Base-by-base conservation (phyloP, 1,140 invertebrate species). In the Apocrypta bakeri region DNA sequence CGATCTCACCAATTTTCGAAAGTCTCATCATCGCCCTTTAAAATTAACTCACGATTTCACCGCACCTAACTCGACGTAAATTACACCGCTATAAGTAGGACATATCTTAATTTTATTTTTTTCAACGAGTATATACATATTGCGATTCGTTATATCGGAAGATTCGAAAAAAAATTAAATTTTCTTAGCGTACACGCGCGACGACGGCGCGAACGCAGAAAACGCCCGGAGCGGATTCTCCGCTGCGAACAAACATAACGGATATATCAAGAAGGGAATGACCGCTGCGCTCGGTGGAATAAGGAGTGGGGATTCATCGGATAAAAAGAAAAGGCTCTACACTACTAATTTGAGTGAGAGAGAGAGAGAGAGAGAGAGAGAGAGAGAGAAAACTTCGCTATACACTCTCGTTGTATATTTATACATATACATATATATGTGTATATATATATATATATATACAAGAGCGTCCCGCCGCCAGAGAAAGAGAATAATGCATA, bases 261-360 rank as follows among this genome's bases (percentile, higher is more conserved):
- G 48, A 56, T 56, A 56, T n/a, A 56, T 56, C 48, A 56, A n/a
- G 48, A 56, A 56, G 48, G 48, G 48, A 56, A 56, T 56, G 48
- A 56, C 48, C 48, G 48, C 48, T 56, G 48, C 33, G 33, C 33
- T 37, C 1, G 7, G 8, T 7, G 21, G 17, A 9, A 9, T 4
- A 6, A 0, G 21, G 14, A 56, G 48, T 56, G 48, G 48, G 48
- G 48, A 6, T n/a, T 37, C 33, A 9, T 4, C 21, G 48, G 48
- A n/a, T 56, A 56, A 56, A 56, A 56, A 56, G 48, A 56, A 56
- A 56, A 56, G 48, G 48, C 48, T 56, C 42, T 17, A 21, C 48
- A 2, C 0, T 56, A 56, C 17, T 21, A 56, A 21, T 56, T 56
- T 56, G 3, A 56, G 21, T 7, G 48, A 56, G 48, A 56, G 12